Conservation (phyloP, 2,113 vertebrate genomes). For the Orientallactaga bullata region DNA sequence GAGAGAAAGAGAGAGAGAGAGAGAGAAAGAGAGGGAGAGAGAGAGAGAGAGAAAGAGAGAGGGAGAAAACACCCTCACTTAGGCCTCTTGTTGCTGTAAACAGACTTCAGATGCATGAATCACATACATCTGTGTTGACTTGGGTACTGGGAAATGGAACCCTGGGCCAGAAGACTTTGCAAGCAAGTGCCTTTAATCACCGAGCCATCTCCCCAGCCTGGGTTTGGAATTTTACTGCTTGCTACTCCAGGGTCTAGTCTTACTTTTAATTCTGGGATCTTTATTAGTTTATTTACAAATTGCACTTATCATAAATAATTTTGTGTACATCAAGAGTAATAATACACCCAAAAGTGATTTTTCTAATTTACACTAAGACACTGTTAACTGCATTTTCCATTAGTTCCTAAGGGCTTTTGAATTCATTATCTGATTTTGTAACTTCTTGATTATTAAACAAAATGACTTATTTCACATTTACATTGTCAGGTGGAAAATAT, state of each 20-base stretch:
- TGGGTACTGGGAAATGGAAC: too few relatives aligned
- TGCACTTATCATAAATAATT: neutral
- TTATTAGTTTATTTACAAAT: slow-evolving; percentile 28
- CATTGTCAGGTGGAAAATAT: neutral
- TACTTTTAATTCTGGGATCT: slow-evolving; percentile 11
- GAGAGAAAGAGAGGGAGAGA: too few relatives aligned
- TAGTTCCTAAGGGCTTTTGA: slow-evolving; percentile 21
- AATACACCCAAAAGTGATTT: neutral
- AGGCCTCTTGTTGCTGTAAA: too few relatives aligned
- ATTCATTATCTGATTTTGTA: slow-evolving; percentile 41
- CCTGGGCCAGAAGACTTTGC: too few relatives aligned
- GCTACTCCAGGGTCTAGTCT: neutral
- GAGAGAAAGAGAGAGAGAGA: too few relatives aligned
- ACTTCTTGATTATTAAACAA: slow-evolving; percentile 28
- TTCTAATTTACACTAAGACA: slow-evolving; percentile 55
- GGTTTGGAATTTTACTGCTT: neutral
- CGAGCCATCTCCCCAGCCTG: neutral
- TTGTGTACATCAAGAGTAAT: neutral
- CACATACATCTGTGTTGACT: too few relatives aligned
- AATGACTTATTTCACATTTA: slow-evolving; percentile 17
- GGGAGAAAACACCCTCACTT: too few relatives aligned
- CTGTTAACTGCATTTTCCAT: neutral
- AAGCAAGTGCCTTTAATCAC: too few relatives aligned
- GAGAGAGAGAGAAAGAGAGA: too few relatives aligned
- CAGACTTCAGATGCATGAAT: too few relatives aligned